Percentiles rank a stretch among this genome's conserved stretches.
phyloP scores from a whole-genome alignment of 2,888 invertebrate genomes.

The Coleophora flavipennella region DNA sequence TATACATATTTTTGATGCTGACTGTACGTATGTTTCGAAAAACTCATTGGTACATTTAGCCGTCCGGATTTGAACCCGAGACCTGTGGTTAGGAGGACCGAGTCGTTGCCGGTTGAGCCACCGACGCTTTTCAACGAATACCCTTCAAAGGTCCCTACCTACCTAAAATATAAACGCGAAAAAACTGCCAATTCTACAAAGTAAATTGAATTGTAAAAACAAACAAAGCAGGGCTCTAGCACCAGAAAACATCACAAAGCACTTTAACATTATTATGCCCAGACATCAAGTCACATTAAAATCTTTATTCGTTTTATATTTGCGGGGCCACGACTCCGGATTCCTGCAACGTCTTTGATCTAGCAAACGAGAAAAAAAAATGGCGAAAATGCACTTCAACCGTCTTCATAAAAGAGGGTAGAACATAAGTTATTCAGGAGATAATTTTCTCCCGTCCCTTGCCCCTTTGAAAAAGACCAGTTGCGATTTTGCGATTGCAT shows the following conservation, averaged over 20 bases:
- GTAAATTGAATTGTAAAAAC: slow-evolving; percentile 54
- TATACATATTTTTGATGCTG: no score
- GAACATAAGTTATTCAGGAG: slow-evolving; percentile 72
- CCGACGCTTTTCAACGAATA: no score
- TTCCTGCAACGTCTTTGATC: slow-evolving; percentile 65
- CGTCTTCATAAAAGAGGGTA: slow-evolving; percentile 68
- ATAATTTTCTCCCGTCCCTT: slow-evolving; percentile 61
- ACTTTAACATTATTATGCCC: slow-evolving; percentile 59
- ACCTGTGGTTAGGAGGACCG: no score
- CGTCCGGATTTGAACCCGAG: no score
- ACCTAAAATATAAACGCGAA: slow-evolving; percentile 13
- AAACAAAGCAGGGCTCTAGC: slow-evolving; percentile 37
- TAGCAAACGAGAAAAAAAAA: slow-evolving; percentile 55
- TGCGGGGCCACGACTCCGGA: slow-evolving; percentile 59
- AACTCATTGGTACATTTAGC: no score
- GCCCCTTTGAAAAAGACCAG: slow-evolving; percentile 41
- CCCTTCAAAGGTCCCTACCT: no score
- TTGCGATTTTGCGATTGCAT: neutral
- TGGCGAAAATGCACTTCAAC: slow-evolving; percentile 68
- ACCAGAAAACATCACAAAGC: slow-evolving; percentile 48
- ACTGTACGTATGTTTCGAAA: no score
- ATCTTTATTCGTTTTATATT: slow-evolving; percentile 65
- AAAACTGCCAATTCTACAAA: slow-evolving; percentile 34
- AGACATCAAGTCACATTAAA: slow-evolving; percentile 68
- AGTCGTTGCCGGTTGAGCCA: no score